Evolutionary conservation across 2,797 vertebrate species (phyloP).

Genomic region (Gastrophryne carolinensis): DNA sequence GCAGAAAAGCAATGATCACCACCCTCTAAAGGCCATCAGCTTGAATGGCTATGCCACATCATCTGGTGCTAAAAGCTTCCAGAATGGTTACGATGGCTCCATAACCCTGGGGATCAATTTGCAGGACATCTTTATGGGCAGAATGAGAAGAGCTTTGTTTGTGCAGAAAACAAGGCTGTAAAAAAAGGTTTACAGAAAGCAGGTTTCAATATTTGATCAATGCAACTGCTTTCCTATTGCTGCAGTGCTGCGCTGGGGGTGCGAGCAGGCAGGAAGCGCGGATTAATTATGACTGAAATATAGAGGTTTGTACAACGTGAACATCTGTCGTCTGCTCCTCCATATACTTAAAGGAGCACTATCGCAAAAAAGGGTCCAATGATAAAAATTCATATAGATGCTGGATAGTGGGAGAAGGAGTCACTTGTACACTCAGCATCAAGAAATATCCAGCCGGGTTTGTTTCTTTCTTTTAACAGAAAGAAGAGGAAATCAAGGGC

Average conservation of each 20-base stretch:
- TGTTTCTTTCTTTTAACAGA: too few species aligned
- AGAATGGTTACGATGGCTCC: not conserved
- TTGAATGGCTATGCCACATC: not conserved
- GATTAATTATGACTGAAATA: constrained; percentile 33
- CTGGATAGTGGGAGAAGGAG: too few species aligned
- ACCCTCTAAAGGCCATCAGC: too few species aligned
- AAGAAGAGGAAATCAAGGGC: too few species aligned
- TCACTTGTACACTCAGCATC: too few species aligned
- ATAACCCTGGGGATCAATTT: constrained; percentile 4
- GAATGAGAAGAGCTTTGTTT: constrained; percentile 9
- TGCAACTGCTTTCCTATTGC: constrained; percentile 16
- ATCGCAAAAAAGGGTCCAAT: too few species aligned
- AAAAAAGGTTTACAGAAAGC: constrained; percentile 36
- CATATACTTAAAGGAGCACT: too few species aligned
- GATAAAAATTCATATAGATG: too few species aligned
- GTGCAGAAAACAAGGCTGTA: constrained; percentile 28
- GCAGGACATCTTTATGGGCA: constrained; percentile 25
- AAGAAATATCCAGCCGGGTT: too few species aligned
- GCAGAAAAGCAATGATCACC: too few species aligned
- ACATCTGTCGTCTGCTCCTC: not conserved
- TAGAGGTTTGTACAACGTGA: too few species aligned
- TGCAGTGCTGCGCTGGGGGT: not conserved
- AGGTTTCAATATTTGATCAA: constrained; percentile 37
- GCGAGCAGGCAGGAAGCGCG: not conserved
- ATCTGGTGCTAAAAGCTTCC: constrained; percentile 9